Base-by-base conservation (phyloP, 2,888 invertebrate genomes). In the Morinoia aosen region DNA sequence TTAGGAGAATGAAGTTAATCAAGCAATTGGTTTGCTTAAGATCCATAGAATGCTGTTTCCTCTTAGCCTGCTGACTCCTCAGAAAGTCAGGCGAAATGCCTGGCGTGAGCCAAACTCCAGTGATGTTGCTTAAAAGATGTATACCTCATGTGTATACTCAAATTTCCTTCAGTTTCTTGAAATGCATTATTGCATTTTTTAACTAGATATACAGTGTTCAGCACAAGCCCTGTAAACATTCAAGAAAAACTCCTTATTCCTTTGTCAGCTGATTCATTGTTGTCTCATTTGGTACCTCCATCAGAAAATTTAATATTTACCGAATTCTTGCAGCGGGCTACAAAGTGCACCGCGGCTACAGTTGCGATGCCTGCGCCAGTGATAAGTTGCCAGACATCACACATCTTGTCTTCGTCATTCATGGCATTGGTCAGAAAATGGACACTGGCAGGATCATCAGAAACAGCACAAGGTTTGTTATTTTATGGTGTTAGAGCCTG, bases 381-480 rank as follows among this genome's bases (percentile, higher is more conserved):
- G 98, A 98, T 97, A 98, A 98, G 97, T 98, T 98, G 16, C 97
- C 97, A 10, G 98, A 98, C 97, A 98, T 98, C 96, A 98, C 98
- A 94, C 98, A 98, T 97, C 97, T 98, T 96, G 98, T 98, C 56
- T 98, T 98, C 97, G 98, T 98, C 57, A 98, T 98, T 95, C 98
- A 98, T 97, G 98, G 98, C 96, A 98, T 98, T 96, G 98, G 98
- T 40, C 98, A 98, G 97, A 98, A 98, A 97, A 98, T 98, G 97
- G 98, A 98, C 97, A 98, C 98, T 64, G 98, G 98, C 95, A 97
- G 98, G 97, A 98, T 98, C 96, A 98, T 98, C 96, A 97, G 98
- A 96, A 98, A 98, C 97, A 98, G 98, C 96, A 97, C 97, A 95
- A 97, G 97, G 98, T 98, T 97, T 90, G 61, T 58, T 25, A 33